Percentiles rank a stretch among this genome's conserved stretches.
Evolutionary conservation across 2,113 vertebrate genomes (phyloP).

Genomic region (Poeciliopsis occidentalis): DNA sequence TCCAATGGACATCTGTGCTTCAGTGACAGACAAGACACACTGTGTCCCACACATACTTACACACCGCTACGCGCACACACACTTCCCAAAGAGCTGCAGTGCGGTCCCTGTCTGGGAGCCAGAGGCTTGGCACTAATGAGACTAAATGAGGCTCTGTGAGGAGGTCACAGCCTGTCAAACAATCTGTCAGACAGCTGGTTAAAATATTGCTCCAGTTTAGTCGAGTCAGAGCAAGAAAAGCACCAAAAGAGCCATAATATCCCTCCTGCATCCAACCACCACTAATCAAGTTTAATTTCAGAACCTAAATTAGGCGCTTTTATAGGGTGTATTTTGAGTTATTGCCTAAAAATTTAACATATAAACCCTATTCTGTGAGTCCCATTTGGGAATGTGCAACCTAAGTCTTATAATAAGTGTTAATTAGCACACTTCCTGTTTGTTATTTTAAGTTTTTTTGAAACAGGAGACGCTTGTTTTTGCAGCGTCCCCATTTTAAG

Average conservation of each 20-base stretch:
- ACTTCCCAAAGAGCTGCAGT: conserved; percentile 45
- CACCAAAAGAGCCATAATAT: background rate
- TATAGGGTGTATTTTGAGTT: background rate
- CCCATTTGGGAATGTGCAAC: background rate
- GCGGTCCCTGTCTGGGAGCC: conserved; percentile 59
- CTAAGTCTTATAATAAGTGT: background rate
- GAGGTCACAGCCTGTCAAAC: conserved; percentile 69
- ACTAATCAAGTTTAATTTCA: background rate
- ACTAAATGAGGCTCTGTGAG: conserved; percentile 67
- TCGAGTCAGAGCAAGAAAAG: background rate
- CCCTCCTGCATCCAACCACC: background rate
- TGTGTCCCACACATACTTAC: conserved; percentile 37
- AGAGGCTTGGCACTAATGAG: conserved; percentile 72
- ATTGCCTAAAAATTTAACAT: background rate
- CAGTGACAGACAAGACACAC: conserved; percentile 68
- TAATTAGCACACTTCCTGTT: too few species aligned
- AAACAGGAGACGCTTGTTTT: background rate
- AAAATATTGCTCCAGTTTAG: conserved; percentile 46
- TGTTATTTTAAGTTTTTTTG: background rate
- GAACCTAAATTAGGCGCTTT: too few species aligned
- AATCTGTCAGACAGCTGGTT: conserved; percentile 62
- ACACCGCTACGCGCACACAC: conserved; percentile 26
- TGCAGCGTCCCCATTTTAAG: too few species aligned
- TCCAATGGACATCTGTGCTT: conserved; percentile 73
- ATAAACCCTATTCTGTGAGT: background rate